Evolutionary conservation across 2,113 vertebrate genomes (phyloP).

Genomic region (Limnothrissa miodon): DNA sequence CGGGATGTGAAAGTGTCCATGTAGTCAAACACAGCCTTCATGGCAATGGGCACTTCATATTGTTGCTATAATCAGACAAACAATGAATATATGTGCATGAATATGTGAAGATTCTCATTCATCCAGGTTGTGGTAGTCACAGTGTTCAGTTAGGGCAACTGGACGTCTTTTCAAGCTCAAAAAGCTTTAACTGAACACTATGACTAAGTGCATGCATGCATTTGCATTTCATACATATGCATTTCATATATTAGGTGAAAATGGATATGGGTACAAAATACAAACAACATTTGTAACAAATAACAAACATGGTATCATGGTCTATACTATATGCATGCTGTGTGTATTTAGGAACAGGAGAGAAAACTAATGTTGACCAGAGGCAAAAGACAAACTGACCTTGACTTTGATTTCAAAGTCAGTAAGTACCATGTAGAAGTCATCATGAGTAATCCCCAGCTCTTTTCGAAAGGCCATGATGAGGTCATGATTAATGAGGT

Average conservation of each 20-base stretch:
- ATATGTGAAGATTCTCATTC: too few species aligned
- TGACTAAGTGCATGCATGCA: too few species aligned
- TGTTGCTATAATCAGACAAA: conserved; percentile 75
- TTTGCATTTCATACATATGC: too few species aligned
- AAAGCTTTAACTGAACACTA: too few species aligned
- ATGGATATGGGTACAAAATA: too few species aligned
- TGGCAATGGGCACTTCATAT: conserved; percentile 86
- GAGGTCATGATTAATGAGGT: conserved; percentile 80
- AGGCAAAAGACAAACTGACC: conserved; percentile 57
- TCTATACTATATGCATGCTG: conserved; percentile 49
- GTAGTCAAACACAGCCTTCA: conserved; percentile 86
- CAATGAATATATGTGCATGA: neutral
- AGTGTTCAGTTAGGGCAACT: too few species aligned
- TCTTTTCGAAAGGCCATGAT: conserved; percentile 80
- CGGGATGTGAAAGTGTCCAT: conserved; percentile 84
- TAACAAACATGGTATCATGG: conserved; percentile 83
- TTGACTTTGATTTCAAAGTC: conserved; percentile 84
- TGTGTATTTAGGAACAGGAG: neutral
- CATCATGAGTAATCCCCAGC: conserved; percentile 85
- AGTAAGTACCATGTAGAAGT: conserved; percentile 88
- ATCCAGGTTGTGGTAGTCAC: too few species aligned
- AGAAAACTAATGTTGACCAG: neutral
- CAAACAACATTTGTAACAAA: neutral
- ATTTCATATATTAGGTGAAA: neutral
- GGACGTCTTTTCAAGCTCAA: too few species aligned